These are phyloP conservation scores for Leptinotarsa defecta DNA, from an alignment of 1,140 invertebrate genomes.

Conservation along the genomic window DNA sequence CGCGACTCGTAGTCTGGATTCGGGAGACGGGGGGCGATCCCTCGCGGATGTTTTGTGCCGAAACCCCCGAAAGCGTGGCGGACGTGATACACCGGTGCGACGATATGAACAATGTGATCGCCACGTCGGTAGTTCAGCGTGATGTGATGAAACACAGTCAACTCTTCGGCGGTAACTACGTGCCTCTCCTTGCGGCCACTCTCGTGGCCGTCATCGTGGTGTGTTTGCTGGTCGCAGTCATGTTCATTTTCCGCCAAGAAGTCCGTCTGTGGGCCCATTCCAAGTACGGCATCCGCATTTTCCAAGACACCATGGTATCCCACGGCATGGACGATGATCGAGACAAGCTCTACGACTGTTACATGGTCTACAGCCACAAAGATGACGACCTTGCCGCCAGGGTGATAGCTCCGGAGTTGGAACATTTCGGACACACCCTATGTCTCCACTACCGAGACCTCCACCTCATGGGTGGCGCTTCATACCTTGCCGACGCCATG, in stretches of 20 bases:
- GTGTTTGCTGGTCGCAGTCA: slow-evolving; percentile 69
- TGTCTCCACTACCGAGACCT: slow-evolving; percentile 74
- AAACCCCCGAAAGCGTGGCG: slow-evolving; percentile 60
- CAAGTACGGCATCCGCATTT: slow-evolving; percentile 73
- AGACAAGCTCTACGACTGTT: slow-evolving; percentile 83
- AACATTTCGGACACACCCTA: slow-evolving; percentile 73
- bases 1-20: slow-evolving; percentile 69
- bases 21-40: slow-evolving; percentile 65
- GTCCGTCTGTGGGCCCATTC: slow-evolving; percentile 75
- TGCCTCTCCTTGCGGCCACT: slow-evolving; percentile 72
- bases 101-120: slow-evolving; percentile 65
- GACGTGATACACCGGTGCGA: slow-evolving; percentile 68
- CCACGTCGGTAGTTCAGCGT: slow-evolving; percentile 66
- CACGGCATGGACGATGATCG: slow-evolving; percentile 65
- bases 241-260: slow-evolving; percentile 77
- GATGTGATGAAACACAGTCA: slow-evolving; percentile 63
- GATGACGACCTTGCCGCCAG: slow-evolving; percentile 81
- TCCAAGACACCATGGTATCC: slow-evolving; percentile 62
- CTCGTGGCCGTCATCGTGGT: slow-evolving; percentile 74
- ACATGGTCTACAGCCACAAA: slow-evolving; percentile 84
- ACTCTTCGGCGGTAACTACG: slow-evolving; percentile 65
- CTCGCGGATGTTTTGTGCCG: slow-evolving; percentile 64
- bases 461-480: slow-evolving; percentile 66
- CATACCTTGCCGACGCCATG: slow-evolving; percentile 73
- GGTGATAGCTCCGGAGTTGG: slow-evolving; percentile 77